Conservation (phyloP, 2,888 invertebrate genomes). For the Drosophila greeni region DNA sequence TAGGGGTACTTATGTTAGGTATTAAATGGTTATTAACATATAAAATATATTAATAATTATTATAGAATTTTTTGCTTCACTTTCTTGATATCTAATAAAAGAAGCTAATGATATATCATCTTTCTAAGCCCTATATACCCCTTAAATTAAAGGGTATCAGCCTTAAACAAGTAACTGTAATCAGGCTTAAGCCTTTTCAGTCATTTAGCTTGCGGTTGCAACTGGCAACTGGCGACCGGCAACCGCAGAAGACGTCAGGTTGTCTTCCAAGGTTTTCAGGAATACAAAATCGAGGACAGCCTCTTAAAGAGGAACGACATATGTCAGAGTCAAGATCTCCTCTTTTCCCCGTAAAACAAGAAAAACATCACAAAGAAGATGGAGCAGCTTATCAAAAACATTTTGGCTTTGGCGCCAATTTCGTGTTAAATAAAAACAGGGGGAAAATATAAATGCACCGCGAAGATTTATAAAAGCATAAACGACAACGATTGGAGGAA, state of each 20-base stretch:
- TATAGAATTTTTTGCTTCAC: too few relatives aligned
- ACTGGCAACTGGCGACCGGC: conserved; percentile 26
- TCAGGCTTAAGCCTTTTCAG: conserved; percentile 37
- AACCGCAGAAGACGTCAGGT: conserved; percentile 54
- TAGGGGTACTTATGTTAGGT: background rate
- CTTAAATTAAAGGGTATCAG: background rate
- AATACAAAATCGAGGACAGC: conserved; percentile 33
- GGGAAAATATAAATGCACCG: conserved; percentile 28
- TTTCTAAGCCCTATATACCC: conserved; percentile 3
- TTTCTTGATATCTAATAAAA: too few relatives aligned
- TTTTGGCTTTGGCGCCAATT: conserved; percentile 71
- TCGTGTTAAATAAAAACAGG: conserved; percentile 32
- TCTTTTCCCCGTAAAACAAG: conserved; percentile 2
- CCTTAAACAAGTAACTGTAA: conserved; percentile 52
- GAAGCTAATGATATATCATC: too few relatives aligned
- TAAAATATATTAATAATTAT: background rate
- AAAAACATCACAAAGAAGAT: conserved; percentile 3
- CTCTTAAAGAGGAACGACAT: conserved; percentile 35
- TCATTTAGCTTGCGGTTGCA: conserved; percentile 44
- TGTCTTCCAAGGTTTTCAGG: conserved; percentile 30
- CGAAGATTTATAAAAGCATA: conserved; percentile 41
- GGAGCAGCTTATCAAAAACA: conserved; percentile 63
- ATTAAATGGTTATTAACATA: background rate
- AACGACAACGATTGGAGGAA: conserved; percentile 23
- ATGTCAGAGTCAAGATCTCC: conserved; percentile 44